phyloP scores from a whole-genome alignment of 2,888 invertebrate species.

The Morpho deidamia region DNA sequence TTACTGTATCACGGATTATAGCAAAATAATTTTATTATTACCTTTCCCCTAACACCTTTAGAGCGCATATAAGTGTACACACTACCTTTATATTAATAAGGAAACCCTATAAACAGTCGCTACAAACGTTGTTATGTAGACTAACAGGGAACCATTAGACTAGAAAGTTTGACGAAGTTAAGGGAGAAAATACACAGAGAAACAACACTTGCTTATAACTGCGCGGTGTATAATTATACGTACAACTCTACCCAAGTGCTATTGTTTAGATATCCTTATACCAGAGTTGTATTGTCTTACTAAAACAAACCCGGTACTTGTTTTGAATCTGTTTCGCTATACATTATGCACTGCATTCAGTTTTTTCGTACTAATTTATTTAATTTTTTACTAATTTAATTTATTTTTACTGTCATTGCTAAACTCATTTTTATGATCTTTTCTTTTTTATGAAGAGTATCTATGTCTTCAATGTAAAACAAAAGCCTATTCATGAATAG shows the following conservation, averaged over 20 bases:
- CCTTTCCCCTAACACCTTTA: too few relatives aligned
- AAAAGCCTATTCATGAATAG: too few relatives aligned
- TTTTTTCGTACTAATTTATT: not conserved
- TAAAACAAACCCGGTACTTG: not conserved
- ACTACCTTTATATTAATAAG: not conserved
- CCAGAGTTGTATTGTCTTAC: not conserved
- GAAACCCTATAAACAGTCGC: not conserved
- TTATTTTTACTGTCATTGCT: too few relatives aligned
- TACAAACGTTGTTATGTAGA: not conserved
- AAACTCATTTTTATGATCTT: too few relatives aligned
- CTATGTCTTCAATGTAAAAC: too few relatives aligned
- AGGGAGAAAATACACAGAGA: constrained; percentile 2
- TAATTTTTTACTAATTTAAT: too few relatives aligned
- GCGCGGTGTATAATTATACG: constrained; percentile 7
- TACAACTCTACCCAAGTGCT: constrained; percentile 5
- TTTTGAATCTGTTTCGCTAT: not conserved
- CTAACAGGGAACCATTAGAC: not conserved
- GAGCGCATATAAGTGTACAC: too few relatives aligned
- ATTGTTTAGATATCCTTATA: constrained; percentile 1
- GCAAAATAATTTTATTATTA: too few relatives aligned
- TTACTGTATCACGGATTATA: too few relatives aligned
- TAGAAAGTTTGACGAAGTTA: constrained; percentile 7
- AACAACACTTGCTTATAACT: constrained; percentile 13
- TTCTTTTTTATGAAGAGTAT: too few relatives aligned
- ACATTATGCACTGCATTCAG: not conserved